Conservation (phyloP, 2,113 vertebrate species). For the Meles meles region DNA sequence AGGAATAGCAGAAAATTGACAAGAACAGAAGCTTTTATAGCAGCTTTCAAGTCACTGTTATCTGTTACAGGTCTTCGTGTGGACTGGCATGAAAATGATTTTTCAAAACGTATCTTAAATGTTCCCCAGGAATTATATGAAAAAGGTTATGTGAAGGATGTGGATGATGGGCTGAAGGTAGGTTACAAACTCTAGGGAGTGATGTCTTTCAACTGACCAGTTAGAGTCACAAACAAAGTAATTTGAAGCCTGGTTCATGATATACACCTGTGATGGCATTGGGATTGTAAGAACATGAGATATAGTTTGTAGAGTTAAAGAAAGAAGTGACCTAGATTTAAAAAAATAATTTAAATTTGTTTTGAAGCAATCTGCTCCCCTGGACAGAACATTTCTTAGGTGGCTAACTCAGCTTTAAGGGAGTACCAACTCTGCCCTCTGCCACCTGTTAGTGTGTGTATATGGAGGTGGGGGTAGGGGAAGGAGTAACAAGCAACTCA, state of each 20-base stretch:
- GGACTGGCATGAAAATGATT: conserved; percentile 93
- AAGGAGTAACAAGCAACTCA: background rate
- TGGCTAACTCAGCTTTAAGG: conserved; percentile 12
- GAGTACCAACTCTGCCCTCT: background rate
- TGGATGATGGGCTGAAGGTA: conserved; percentile 93
- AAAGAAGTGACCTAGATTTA: conserved; percentile 4
- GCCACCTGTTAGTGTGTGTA: background rate
- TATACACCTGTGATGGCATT: background rate
- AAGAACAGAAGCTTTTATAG: background rate
- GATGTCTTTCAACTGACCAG: background rate
- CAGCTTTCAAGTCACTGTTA: background rate
- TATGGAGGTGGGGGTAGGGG: background rate
- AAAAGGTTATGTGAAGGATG: conserved; percentile 92
- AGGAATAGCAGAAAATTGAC: background rate
- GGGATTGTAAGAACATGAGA: background rate
- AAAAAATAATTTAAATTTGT: background rate
- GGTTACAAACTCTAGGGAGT: conserved; percentile 47
- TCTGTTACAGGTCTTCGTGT: conserved; percentile 90
- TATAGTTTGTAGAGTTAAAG: background rate
- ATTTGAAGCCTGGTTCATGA: background rate
- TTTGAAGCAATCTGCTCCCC: background rate
- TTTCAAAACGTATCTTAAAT: conserved; percentile 90
- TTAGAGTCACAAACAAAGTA: background rate
- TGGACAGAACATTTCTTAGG: background rate
- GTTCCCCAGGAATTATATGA: conserved; percentile 94